phyloP scores from a whole-genome alignment of 1,140 invertebrate genomes.

The Octopus sinensis region DNA sequence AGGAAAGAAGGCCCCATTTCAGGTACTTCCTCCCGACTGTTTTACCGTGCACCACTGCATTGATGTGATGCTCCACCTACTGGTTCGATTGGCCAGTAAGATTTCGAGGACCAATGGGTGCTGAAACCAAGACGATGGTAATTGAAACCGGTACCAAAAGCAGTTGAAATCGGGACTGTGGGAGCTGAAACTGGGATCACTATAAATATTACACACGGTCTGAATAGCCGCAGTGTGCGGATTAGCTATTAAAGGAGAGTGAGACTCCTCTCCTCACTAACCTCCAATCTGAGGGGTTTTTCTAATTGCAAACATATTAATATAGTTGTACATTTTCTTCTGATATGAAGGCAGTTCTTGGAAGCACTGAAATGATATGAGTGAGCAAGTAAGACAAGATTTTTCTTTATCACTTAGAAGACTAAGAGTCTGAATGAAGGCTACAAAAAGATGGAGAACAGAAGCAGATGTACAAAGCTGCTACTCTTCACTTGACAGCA shows the following conservation, averaged over 20 bases:
- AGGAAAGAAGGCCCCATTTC: too few relatives aligned
- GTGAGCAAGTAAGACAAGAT: conserved; percentile 1
- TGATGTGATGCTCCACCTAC: too few relatives aligned
- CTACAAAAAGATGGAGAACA: neutral
- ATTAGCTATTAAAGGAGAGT: neutral
- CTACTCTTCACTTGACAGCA: conserved; percentile 4
- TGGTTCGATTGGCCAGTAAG: too few relatives aligned
- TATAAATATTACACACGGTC: neutral
- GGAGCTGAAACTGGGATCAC: conserved; percentile 4
- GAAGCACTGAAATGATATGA: neutral
- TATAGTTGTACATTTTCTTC: too few relatives aligned
- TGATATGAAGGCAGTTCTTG: too few relatives aligned
- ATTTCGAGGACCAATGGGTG: too few relatives aligned
- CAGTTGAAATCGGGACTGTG: neutral
- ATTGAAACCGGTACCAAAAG: too few relatives aligned
- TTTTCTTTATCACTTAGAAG: conserved; percentile 6
- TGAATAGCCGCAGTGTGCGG: neutral
- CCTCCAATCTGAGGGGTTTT: neutral
- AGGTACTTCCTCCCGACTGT: too few relatives aligned
- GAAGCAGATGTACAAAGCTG: conserved; percentile 4
- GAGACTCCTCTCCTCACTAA: neutral
- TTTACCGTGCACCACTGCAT: too few relatives aligned
- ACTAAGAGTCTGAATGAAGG: neutral
- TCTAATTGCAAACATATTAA: too few relatives aligned
- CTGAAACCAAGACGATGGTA: too few relatives aligned